Evolutionary conservation across 2,888 invertebrate species (phyloP), one percentile per base, ranked within the genome.

Genomic region (Limnephilus marmoratus): DNA sequence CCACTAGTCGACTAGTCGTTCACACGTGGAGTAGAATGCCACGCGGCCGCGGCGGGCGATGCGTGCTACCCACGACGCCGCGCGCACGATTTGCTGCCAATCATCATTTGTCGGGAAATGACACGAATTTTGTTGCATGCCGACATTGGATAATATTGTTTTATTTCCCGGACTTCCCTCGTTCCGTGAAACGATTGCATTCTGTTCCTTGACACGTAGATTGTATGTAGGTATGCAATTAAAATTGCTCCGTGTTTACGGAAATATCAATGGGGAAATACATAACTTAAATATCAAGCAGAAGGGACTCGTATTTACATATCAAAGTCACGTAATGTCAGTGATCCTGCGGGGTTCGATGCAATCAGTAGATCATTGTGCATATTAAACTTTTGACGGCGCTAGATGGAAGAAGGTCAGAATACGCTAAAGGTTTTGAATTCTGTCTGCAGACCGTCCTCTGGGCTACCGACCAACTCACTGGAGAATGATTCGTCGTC

Each of bases 21-120:
- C 86, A 86, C 86, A 45, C 49, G 86, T 53, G 53, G 15, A 87
- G 53, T 68, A 29, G 88, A 24, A 31, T 18, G 18, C 80, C 37
- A 80, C 34, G 68, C 12, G 37, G 88, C 45, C 86, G n/a, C 86
- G 24, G 49, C 85, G 85, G n/a, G 80, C 88, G 68, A 81, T 41
- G 81, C 80, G 68, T 80, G 68, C 41, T 37, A 18, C 37, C 37
- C 86, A 68, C 53, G 45, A 29, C 31, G 81, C 45, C 49, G 49
- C 41, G 81, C 2, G 81, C 18, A 80, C 81, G 91, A 91, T 91
- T 90, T 49, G 90, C 90, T 85, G 90, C 90, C 91, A 90, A 92
- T 92, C 91, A 92, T 90, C 90, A 85, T 92, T 92, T 91, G 90
- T 68, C 85, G 53, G 81, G 85, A 45, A 89, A 90, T 92, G 91